These are phyloP conservation scores for Cyprinodon diabolis DNA, from an alignment of 2,797 vertebrate species.

Conservation along the genomic window DNA sequence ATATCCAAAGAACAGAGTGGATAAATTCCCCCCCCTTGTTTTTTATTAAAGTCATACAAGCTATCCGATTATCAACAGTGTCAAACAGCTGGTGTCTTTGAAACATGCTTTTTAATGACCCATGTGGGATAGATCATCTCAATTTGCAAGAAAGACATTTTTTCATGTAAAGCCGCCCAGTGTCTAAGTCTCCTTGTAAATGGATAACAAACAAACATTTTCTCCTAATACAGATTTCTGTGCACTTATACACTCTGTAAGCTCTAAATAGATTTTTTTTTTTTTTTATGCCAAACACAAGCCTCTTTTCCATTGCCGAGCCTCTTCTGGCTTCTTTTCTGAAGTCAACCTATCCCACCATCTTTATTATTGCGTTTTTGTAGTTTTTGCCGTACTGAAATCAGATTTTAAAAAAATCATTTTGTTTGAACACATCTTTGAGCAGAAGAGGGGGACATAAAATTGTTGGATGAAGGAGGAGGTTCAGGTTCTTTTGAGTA, in stretches of 20 bases:
- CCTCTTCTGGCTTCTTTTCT: too few species aligned
- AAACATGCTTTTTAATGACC: conserved; percentile 78
- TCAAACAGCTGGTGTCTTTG: conserved; percentile 57
- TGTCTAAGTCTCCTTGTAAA: conserved; percentile 60
- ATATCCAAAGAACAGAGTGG: conserved; percentile 15
- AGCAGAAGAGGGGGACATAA: too few species aligned
- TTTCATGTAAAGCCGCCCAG: conserved; percentile 64
- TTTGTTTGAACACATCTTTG: too few species aligned
- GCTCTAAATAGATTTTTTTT: too few species aligned
- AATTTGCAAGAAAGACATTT: conserved; percentile 76
- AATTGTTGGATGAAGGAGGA: too few species aligned
- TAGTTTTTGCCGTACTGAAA: too few species aligned
- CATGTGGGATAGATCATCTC: conserved; percentile 75
- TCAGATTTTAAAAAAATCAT: too few species aligned
- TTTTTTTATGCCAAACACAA: conserved; percentile 40
- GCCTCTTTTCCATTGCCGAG: too few species aligned
- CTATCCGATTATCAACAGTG: conserved; percentile 71
- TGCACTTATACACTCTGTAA: conserved; percentile 5
- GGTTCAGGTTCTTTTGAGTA: too few species aligned
- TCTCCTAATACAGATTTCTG: conserved; percentile 24
- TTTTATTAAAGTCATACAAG: conserved; percentile 63
- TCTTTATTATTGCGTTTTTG: too few species aligned
- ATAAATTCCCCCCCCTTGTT: neutral
- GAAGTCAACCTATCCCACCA: too few species aligned
- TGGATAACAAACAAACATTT: conserved; percentile 53